phyloP scores from a whole-genome alignment of 1,140 invertebrate species.

The Carposina sasakii region DNA sequence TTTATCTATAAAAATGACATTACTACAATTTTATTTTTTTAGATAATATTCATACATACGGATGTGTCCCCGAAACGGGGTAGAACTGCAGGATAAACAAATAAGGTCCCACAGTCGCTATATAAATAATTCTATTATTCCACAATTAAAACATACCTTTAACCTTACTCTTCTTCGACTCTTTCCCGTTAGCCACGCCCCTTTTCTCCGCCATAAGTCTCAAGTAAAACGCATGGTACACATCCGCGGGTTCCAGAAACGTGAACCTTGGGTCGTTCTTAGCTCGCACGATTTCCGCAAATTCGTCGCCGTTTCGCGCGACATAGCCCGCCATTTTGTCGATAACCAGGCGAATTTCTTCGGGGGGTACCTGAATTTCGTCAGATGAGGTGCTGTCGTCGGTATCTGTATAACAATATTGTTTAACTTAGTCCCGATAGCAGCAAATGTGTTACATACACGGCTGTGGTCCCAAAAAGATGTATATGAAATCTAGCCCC shows the following conservation, averaged over 20 bases:
- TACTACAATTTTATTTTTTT: too few relatives aligned
- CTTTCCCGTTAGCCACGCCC: constrained; percentile 40
- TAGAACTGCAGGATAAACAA: too few relatives aligned
- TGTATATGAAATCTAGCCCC: too few relatives aligned
- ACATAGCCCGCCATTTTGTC: constrained; percentile 98
- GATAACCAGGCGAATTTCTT: constrained; percentile 89
- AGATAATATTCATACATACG: too few relatives aligned
- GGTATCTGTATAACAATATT: constrained; percentile 32
- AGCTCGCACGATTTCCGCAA: constrained; percentile 89
- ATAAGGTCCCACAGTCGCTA: too few relatives aligned
- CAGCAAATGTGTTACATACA: too few relatives aligned
- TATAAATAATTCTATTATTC: too few relatives aligned
- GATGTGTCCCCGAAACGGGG: too few relatives aligned
- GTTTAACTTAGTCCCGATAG: too few relatives aligned
- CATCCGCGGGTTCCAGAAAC: constrained; percentile 82
- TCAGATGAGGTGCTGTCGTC: constrained; percentile 47
- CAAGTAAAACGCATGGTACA: constrained; percentile 86
- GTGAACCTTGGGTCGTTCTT: constrained; percentile 91
- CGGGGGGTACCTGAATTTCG: constrained; percentile 78
- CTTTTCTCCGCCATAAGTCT: constrained; percentile 54
- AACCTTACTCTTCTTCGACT: constrained; percentile 61
- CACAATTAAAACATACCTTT: constrained; percentile 71
- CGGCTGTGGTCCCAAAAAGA: too few relatives aligned
- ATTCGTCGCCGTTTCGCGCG: constrained; percentile 93
- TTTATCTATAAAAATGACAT: too few relatives aligned